A percentile compares a stretch with the other conserved stretches of the same genome.
Conservation (phyloP, 2,888 invertebrate genomes). For the Caradrina clavipalpis region DNA sequence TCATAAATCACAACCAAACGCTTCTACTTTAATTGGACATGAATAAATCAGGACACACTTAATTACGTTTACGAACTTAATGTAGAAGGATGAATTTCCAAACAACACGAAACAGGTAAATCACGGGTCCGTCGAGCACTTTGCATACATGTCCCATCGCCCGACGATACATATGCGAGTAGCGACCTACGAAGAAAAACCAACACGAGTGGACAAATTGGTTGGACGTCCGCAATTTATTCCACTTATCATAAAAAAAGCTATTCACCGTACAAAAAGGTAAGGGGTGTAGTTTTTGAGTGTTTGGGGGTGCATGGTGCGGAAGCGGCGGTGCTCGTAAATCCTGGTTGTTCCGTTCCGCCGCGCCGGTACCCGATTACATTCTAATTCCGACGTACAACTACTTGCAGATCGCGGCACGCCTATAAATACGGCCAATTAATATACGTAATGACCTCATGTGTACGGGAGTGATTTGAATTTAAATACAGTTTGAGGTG, state of each 20-base stretch:
- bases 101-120: constrained; percentile 44
- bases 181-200: constrained; percentile 48
- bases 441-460: constrained; percentile 61
- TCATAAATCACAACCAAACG: constrained; percentile 52
- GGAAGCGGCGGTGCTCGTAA: constrained; percentile 73
- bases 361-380: constrained; percentile 72
- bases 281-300: constrained; percentile 72
- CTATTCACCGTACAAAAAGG: constrained; percentile 66
- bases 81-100: constrained; percentile 31
- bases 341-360: constrained; percentile 72
- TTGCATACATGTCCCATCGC: constrained; percentile 45
- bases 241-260: constrained; percentile 70
- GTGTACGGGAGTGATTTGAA: constrained; percentile 17
- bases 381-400: constrained; percentile 71
- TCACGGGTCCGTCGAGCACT: constrained; percentile 22
- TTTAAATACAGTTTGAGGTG: constrained; percentile 7
- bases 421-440: constrained; percentile 72
- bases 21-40: constrained; percentile 58
- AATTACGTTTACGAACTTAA: constrained; percentile 50
- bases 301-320: constrained; percentile 74
- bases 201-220: constrained; percentile 61
- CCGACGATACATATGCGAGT: constrained; percentile 46
- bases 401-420: constrained; percentile 50
- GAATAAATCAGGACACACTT: constrained; percentile 59
- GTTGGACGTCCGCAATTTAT: constrained; percentile 60